Conservation (phyloP, 2,888 invertebrate species). For the Fragum whitleyi region DNA sequence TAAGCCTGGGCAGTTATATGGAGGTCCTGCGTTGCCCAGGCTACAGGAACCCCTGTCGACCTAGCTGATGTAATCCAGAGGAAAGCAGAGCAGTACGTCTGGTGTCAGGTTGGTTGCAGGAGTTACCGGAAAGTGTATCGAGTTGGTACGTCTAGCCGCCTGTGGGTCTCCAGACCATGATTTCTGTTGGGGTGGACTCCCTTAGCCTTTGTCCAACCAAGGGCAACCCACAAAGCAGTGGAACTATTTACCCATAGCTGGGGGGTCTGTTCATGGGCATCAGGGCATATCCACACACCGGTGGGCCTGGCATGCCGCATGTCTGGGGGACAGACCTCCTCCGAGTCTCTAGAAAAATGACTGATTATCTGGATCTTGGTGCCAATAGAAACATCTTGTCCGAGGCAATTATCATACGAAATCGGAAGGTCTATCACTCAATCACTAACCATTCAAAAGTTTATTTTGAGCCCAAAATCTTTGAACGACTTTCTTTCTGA, state of each 20-base stretch:
- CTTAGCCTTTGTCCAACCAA: background rate
- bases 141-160: background rate
- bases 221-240: background rate
- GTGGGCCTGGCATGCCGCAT: background rate
- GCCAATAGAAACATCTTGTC: no score
- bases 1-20: background rate
- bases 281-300: background rate
- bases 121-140: background rate
- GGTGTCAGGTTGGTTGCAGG: conserved; percentile 15
- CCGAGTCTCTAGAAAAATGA: background rate
- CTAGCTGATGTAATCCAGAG: conserved; percentile 9
- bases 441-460: no score
- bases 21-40: conserved; percentile 10
- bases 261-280: background rate
- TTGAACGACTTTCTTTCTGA: no score
- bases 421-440: no score
- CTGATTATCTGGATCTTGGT: no score
- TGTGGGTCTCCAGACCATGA: background rate
- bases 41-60: background rate
- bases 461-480: no score
- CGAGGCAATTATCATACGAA: no score
- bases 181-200: background rate
- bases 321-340: conserved; percentile 5
- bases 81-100: conserved; percentile 16
- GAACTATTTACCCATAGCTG: background rate